Evolutionary conservation across 2,888 invertebrate species (phyloP).

Genomic region (Nemapogon koenigi): DNA sequence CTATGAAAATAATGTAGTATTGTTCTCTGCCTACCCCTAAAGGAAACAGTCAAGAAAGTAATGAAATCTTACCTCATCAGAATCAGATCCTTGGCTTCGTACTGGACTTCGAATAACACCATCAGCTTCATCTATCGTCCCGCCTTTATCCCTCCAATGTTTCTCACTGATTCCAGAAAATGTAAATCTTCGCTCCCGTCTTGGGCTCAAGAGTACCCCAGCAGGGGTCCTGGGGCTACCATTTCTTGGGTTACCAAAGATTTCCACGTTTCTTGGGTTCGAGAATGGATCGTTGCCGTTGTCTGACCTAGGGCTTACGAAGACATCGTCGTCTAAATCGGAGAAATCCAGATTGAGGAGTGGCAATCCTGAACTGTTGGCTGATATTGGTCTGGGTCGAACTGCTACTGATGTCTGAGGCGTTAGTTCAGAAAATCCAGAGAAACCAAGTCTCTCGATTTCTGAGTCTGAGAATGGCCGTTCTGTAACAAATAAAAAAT

Average conservation of each 20-base stretch:
- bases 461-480: slow-evolving; percentile 44
- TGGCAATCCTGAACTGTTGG: slow-evolving; percentile 43
- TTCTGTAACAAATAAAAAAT: slow-evolving; percentile 26
- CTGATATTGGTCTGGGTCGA: slow-evolving; percentile 23
- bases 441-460: slow-evolving; percentile 9
- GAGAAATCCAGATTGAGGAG: slow-evolving; percentile 35
- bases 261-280: slow-evolving; percentile 27
- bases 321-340: slow-evolving; percentile 56
- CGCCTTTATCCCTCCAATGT: slow-evolving; percentile 56
- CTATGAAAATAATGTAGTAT: no score
- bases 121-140: slow-evolving; percentile 41
- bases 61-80: slow-evolving; percentile 54
- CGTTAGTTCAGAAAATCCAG: slow-evolving; percentile 30
- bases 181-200: slow-evolving; percentile 45
- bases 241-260: slow-evolving; percentile 32
- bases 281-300: slow-evolving; percentile 47
- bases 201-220: slow-evolving; percentile 44
- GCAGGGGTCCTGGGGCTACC: slow-evolving; percentile 48
- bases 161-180: slow-evolving; percentile 51
- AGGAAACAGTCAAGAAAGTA: no score
- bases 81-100: slow-evolving; percentile 18
- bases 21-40: no score
- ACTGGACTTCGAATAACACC: slow-evolving; percentile 20
- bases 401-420: slow-evolving; percentile 28
- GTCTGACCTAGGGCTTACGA: slow-evolving; percentile 40